Conservation (phyloP, 2,797 vertebrate genomes). For the Caiman crocodilus region DNA sequence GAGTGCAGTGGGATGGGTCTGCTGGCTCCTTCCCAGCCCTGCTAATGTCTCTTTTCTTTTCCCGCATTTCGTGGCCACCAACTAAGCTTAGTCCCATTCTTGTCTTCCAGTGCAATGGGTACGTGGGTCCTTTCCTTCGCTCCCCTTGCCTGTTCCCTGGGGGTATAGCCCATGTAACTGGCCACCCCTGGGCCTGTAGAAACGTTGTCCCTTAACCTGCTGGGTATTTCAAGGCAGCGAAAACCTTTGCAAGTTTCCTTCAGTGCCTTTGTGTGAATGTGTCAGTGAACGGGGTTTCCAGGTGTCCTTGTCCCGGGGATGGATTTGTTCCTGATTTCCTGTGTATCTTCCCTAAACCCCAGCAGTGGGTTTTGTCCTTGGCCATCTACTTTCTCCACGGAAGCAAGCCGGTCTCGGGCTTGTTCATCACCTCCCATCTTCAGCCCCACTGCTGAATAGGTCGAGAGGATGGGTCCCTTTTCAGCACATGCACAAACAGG, state of each 20-base stretch:
- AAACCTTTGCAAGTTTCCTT: background rate
- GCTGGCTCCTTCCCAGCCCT: constrained; percentile 11
- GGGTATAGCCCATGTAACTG: constrained; percentile 28
- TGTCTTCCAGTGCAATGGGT: constrained; percentile 11
- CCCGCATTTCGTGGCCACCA: constrained; percentile 26
- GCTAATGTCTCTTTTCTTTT: constrained; percentile 27
- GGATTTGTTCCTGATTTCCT: background rate
- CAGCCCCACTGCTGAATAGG: background rate
- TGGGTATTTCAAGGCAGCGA: background rate
- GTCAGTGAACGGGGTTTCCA: background rate
- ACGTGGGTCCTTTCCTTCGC: constrained; percentile 32
- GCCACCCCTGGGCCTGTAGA: background rate
- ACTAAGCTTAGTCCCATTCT: constrained; percentile 29
- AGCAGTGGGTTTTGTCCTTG: background rate
- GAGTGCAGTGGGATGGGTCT: background rate
- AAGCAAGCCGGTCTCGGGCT: constrained; percentile 14
- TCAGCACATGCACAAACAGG: constrained; percentile 32
- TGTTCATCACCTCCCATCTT: background rate
- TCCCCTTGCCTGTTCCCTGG: constrained; percentile 2
- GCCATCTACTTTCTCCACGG: background rate
- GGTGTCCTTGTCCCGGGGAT: background rate
- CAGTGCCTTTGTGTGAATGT: background rate
- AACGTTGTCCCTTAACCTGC: background rate
- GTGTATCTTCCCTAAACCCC: background rate
- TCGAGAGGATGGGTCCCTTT: constrained; percentile 42